Percentiles rank a stretch among this genome's conserved stretches.
phyloP scores from a whole-genome alignment of 2,113 vertebrate genomes.

The Gorsachius goisagi region DNA sequence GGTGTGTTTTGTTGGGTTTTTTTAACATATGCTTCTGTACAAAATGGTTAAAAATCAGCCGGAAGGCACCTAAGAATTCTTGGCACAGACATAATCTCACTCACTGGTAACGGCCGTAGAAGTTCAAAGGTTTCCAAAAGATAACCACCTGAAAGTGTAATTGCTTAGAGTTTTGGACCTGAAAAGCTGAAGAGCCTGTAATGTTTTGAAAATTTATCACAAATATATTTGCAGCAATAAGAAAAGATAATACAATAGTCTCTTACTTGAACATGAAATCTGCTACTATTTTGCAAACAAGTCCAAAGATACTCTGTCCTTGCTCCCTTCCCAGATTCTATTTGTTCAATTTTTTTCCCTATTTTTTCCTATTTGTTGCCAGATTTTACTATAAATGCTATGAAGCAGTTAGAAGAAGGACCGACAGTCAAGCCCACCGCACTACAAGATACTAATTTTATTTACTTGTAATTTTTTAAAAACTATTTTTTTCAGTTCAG shows the following conservation, averaged over 20 bases:
- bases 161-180: background rate
- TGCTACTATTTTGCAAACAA: background rate
- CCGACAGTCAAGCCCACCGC: background rate
- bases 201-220: background rate
- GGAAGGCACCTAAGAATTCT: background rate
- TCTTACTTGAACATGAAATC: background rate
- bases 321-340: background rate
- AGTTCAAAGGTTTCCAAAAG: background rate
- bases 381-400: background rate
- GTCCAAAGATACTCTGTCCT: background rate
- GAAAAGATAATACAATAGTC: background rate
- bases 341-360: background rate
- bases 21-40: background rate
- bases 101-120: background rate
- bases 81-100: background rate
- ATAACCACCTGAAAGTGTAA: background rate
- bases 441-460: background rate
- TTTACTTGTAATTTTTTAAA: background rate
- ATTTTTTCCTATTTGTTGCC: background rate
- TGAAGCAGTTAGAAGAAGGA: background rate
- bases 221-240: background rate
- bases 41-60: background rate
- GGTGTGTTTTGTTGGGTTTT: accelerated
- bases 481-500: background rate
- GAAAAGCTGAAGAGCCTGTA: background rate